These are phyloP conservation scores for Lycocorax pyrrhopterus DNA, from an alignment of 2,113 vertebrate species.

Conservation along the genomic window DNA sequence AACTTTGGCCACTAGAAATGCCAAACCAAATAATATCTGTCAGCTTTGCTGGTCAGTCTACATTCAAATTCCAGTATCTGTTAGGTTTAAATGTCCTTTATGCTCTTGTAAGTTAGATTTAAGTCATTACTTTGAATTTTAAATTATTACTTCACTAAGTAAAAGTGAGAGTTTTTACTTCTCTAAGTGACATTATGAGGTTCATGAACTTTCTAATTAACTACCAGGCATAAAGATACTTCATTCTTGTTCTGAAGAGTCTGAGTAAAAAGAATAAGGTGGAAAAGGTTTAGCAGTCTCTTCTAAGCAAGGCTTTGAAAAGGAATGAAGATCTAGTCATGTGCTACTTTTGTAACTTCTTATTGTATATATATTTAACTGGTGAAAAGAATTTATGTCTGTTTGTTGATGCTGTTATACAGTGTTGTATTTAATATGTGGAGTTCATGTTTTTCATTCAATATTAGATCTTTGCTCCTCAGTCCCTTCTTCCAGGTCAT, in stretches of 20 bases:
- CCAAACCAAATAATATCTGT: background rate
- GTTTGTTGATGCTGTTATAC: background rate
- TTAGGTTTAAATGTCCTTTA: constrained; percentile 9
- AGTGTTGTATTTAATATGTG: background rate
- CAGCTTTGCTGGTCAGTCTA: background rate
- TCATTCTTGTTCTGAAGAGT: constrained; percentile 35
- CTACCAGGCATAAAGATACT: constrained; percentile 19
- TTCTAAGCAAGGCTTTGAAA: constrained; percentile 4
- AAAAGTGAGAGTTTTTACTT: constrained; percentile 54
- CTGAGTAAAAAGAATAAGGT: constrained; percentile 23
- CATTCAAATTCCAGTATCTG: background rate
- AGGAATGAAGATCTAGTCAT: background rate
- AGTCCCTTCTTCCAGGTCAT: background rate
- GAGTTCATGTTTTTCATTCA: background rate
- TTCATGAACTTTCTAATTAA: constrained; percentile 61
- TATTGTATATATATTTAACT: background rate
- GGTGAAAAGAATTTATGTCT: background rate
- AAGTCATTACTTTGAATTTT: constrained; percentile 31
- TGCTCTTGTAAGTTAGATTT: constrained; percentile 36
- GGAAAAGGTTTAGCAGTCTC: background rate
- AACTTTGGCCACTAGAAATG: background rate
- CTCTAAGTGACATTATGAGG: constrained; percentile 40
- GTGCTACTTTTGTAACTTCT: background rate
- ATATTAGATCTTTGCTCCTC: background rate
- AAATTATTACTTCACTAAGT: constrained; percentile 20